These are phyloP conservation scores for Nymphalis c-album DNA, from an alignment of 2,888 invertebrate genomes.

Conservation along the genomic window DNA sequence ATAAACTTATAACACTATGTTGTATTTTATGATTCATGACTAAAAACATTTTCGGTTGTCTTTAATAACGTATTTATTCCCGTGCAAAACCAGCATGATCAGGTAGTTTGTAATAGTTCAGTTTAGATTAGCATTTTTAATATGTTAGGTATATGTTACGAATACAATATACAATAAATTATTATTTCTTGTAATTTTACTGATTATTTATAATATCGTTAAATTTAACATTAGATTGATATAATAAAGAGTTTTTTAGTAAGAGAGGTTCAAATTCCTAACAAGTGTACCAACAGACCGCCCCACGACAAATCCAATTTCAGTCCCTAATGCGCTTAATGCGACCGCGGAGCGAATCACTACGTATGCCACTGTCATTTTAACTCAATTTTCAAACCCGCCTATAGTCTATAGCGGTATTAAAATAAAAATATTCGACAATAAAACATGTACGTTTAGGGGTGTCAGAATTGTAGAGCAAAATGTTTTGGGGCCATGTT, in stretches of 20 bases:
- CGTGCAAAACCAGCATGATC: too few species aligned
- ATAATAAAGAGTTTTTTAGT: conserved; percentile 9
- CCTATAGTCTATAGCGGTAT: conserved; percentile 46
- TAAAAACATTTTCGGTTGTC: too few species aligned
- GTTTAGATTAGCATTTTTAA: too few species aligned
- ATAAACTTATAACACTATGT: too few species aligned
- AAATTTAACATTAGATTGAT: too few species aligned
- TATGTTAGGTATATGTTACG: too few species aligned
- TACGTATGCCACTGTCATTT: conserved; percentile 80
- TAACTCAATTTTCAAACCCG: conserved; percentile 78
- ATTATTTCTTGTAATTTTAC: too few species aligned
- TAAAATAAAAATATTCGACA: conserved; percentile 66
- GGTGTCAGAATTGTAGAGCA: conserved; percentile 68
- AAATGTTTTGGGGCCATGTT: conserved; percentile 61
- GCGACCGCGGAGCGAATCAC: conserved; percentile 79
- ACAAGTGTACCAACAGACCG: conserved; percentile 80
- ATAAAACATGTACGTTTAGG: conserved; percentile 73
- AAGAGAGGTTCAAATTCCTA: conserved; percentile 59
- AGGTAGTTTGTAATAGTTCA: too few species aligned
- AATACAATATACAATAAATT: too few species aligned
- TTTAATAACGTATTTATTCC: too few species aligned
- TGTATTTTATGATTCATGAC: too few species aligned
- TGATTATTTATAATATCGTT: too few species aligned
- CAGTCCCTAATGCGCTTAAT: conserved; percentile 77
- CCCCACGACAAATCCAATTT: conserved; percentile 79